Evolutionary conservation across 2,113 vertebrate genomes (phyloP).

Genomic region (Rhinoptilus africanus): DNA sequence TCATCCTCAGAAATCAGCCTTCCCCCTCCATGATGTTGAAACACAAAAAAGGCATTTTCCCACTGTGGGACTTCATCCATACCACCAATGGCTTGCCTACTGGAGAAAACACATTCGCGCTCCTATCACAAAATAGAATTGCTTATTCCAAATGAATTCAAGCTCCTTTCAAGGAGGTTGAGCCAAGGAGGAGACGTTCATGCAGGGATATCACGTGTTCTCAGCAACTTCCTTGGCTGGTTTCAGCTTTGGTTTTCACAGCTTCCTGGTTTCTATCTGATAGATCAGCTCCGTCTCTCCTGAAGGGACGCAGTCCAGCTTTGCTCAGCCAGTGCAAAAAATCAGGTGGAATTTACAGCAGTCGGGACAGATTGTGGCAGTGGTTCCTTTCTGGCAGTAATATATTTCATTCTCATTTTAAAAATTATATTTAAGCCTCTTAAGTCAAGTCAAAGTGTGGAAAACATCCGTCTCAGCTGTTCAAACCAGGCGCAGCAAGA

Average conservation of each 20-base stretch:
- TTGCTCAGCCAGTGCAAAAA: neutral
- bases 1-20: neutral
- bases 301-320: accelerated
- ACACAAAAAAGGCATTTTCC: neutral
- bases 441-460: accelerated
- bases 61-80: accelerated
- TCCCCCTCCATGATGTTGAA: neutral
- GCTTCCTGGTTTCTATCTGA: neutral
- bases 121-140: accelerated
- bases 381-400: neutral
- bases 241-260: neutral
- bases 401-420: no score
- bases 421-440: neutral
- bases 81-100: accelerated
- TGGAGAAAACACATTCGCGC: accelerated
- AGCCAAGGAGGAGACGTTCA: neutral
- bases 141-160: neutral
- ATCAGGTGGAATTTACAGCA: accelerated
- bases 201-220: accelerated
- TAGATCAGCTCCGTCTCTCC: no score
- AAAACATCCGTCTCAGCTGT: accelerated
- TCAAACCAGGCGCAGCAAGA: neutral
- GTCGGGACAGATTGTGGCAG: accelerated
- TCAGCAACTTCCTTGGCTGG: neutral
- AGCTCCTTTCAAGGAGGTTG: neutral